Evolutionary conservation across 2,113 vertebrate genomes (phyloP).

Genomic region (Neotoma lepida): DNA sequence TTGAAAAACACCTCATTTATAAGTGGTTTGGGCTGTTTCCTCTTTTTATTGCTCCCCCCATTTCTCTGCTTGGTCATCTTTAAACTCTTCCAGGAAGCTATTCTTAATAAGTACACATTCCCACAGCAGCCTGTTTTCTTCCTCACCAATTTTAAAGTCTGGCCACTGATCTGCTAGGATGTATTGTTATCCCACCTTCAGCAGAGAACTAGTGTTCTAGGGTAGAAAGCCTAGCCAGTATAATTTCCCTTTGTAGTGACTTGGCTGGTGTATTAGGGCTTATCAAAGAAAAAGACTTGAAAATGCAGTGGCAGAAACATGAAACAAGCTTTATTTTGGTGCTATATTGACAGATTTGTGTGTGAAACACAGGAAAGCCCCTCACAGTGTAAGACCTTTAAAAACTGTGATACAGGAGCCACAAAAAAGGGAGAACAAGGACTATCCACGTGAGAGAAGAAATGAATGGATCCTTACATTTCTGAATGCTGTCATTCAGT

Average conservation of each 20-base stretch:
- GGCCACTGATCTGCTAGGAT: slow-evolving; percentile 18
- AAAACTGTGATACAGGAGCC: not conserved
- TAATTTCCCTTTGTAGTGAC: slow-evolving; percentile 7
- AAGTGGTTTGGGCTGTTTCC: slow-evolving; percentile 1
- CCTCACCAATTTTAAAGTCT: not conserved
- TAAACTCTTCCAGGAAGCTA: slow-evolving; percentile 11
- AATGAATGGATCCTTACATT: not conserved
- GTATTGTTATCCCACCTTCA: slow-evolving; percentile 12
- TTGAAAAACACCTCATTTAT: not conserved
- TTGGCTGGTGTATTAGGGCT: not conserved
- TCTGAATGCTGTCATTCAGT: not conserved
- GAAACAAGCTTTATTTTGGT: slow-evolving; percentile 29
- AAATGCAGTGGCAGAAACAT: slow-evolving; percentile 25
- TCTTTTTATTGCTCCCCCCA: slow-evolving; percentile 55
- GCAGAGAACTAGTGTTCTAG: not conserved
- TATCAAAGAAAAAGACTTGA: slow-evolving; percentile 9
- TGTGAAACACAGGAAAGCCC: not conserved
- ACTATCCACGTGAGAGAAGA: not conserved
- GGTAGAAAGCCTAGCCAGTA: not conserved
- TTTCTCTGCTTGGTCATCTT: not conserved
- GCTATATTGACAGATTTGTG: slow-evolving; percentile 25
- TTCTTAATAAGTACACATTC: not conserved
- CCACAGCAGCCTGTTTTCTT: not conserved
- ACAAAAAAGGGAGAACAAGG: slow-evolving; percentile 10
- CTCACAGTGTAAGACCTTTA: not conserved